Evolutionary conservation across 2,888 invertebrate species (phyloP).

Genomic region (Drosophila pegasa): DNA sequence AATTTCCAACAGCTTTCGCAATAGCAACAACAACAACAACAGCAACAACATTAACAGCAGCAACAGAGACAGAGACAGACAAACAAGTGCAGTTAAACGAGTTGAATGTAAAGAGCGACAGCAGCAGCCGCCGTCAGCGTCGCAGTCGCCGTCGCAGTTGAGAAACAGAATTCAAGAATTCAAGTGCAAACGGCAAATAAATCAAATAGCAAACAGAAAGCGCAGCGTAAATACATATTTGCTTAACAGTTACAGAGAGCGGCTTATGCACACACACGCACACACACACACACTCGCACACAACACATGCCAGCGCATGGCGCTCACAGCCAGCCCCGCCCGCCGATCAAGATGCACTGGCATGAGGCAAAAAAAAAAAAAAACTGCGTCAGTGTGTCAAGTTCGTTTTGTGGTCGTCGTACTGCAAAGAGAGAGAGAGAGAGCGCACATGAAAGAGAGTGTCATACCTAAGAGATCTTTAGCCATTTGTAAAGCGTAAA

Average conservation of each 20-base stretch:
- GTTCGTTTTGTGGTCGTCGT: conserved; percentile 72
- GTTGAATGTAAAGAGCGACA: conserved; percentile 43
- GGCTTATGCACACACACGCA: conserved; percentile 19
- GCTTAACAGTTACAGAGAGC: conserved; percentile 65
- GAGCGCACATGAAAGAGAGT: conserved; percentile 1
- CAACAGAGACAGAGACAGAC: conserved; percentile 33
- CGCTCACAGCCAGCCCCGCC: not conserved
- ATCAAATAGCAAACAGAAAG: conserved; percentile 75
- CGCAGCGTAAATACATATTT: conserved; percentile 59
- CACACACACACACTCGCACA: conserved; percentile 1
- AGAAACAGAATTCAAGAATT: conserved; percentile 55
- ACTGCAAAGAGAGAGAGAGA: conserved; percentile 8
- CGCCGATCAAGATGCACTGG: conserved; percentile 34
- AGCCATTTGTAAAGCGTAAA: conserved; percentile 9
- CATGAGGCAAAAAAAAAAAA: conserved; percentile 27
- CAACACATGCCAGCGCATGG: not conserved
- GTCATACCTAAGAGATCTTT: conserved; percentile 33
- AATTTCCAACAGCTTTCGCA: conserved; percentile 50
- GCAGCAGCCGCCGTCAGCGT: conserved; percentile 10
- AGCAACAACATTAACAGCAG: conserved; percentile 10
- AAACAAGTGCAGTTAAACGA: conserved; percentile 78
- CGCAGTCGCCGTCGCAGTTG: conserved; percentile 4
- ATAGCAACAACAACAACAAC: conserved; percentile 16
- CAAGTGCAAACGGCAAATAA: conserved; percentile 80
- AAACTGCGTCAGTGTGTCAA: conserved; percentile 83